Evolutionary conservation across 2,113 vertebrate species (phyloP), one percentile per base, ranked within the genome.

Genomic region (Trematocara zebra): DNA sequence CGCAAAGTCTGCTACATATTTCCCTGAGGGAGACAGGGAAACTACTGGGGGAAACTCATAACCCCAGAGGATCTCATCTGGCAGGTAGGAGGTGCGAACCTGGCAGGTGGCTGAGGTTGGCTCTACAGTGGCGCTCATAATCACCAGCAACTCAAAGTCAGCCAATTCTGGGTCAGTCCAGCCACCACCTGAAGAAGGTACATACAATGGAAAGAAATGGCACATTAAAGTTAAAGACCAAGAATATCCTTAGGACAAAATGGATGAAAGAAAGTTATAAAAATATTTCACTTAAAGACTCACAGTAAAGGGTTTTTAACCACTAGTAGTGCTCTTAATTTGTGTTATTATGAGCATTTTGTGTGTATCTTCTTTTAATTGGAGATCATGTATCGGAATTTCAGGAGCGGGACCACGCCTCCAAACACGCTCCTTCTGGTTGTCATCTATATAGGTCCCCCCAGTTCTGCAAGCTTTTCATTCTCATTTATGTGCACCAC

Each of bases 21-120:
- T 99, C n/a, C 98, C 98, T 0, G 97, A 97, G n/a, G 97, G 95
- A 0, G 98, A 99, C 51, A 99, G 96, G 2, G 98, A 99, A 91
- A 99, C 97, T 31, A 98, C 97, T 0, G 98, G 98, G 0, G 97
- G 97, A 87, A 99, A 99, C 90, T 99, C 98, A 1, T 99, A 99
- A 53, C 98, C 98, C 98, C 98, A 99, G 2, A 99, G 97, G 95
- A 99, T 99, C 96, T 99, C 98, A 80, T 99, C 98, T 0, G 98
- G 98, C 89, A 99, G 95, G 96, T 99, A 99, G 88, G 98, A 99
- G 2, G 99, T 99, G 83, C 99, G 98, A 4, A 99, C 98, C 90
- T 99, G 98, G 92, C 98, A 99, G 20, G 98, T 98, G 89, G 98
- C 98, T 0, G 98, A 99, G 11, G 99, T 99, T 18, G 98, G 97